Evolutionary conservation across 2,113 vertebrate species (phyloP), one percentile per base, ranked within the genome.

Genomic region (Illadopsis cleaveri): DNA sequence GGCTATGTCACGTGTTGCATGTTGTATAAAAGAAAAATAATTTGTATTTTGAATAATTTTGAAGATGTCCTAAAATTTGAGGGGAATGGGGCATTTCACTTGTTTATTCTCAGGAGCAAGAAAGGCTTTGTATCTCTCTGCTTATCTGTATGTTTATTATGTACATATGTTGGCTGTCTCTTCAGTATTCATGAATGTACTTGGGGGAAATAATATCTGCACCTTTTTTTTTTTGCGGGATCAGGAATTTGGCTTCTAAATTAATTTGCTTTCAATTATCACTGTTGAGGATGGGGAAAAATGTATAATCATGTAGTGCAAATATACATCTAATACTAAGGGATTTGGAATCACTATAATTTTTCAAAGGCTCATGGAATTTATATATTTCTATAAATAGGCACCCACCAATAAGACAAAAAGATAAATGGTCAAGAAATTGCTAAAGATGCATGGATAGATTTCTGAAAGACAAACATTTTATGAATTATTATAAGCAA

Each of bases 401-500:
- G 17, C 25, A 69, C 62, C 6, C 45, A 54, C 11, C 44, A 85
- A 37, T 33, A 56, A 72, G 23, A 35, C 12, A 61, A 77, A 92
- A 93, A 58, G 6, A 69, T 8, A 83, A 92, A 89, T 25, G 9
- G 19, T 57, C 50, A 86, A 84, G 50, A 83, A 86, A 58, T 83
- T 65, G 30, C 16, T 87, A 30, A 65, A 77, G n/a, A 57, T 81
- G 16, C 40, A 65, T 15, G 12, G 51, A 62, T 56, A 94, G 31
- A 23, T 68, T 95, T 92, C 58, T 82, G 31, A 25, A 86, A 80
- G 48, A 60, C 35, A 91, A 94, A 64, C 13, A 23, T 89, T 89
- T 47, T 47, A 38, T 77, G 44, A 58, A 50, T 60, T 81, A 47
- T 82, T 92, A 51, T 62, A 90, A 80, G 42, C 40, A 89, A 89